Evolutionary conservation across 1,140 invertebrate species (phyloP).

Genomic region (Heliothis subflexa): DNA sequence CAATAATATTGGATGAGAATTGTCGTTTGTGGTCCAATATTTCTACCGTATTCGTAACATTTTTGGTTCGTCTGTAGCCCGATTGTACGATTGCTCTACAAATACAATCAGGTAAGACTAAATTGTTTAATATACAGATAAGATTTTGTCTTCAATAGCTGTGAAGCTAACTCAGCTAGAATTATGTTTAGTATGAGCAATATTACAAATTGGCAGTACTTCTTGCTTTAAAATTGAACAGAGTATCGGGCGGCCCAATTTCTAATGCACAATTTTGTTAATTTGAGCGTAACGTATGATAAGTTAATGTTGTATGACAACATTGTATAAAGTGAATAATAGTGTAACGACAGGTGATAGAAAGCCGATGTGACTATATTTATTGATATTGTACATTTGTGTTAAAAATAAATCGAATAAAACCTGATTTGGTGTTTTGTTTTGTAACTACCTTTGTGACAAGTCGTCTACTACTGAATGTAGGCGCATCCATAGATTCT

Average conservation of each 20-base stretch:
- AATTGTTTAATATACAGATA: no score
- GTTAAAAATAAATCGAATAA: constrained; percentile 82
- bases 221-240: constrained; percentile 44
- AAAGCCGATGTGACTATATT: constrained; percentile 80
- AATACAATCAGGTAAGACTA: no score
- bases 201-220: background rate
- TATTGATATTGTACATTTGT: constrained; percentile 86
- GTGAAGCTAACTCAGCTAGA: no score
- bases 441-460: background rate
- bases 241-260: constrained; percentile 20
- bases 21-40: no score
- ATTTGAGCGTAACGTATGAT: constrained; percentile 22
- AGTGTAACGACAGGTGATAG: constrained; percentile 73
- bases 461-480: no score
- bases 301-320: constrained; percentile 73
- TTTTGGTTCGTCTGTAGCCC: no score
- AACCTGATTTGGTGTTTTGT: constrained; percentile 54
- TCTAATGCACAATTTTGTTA: constrained; percentile 44
- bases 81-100: no score
- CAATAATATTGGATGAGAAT: no score
- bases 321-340: constrained; percentile 73
- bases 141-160: no score
- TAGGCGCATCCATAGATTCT: no score
- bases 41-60: no score
- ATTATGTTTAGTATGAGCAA: no score